Percentiles rank a stretch among this genome's conserved stretches.
phyloP scores from a whole-genome alignment of 2,113 vertebrate species.

The Pholis gunnellus region DNA sequence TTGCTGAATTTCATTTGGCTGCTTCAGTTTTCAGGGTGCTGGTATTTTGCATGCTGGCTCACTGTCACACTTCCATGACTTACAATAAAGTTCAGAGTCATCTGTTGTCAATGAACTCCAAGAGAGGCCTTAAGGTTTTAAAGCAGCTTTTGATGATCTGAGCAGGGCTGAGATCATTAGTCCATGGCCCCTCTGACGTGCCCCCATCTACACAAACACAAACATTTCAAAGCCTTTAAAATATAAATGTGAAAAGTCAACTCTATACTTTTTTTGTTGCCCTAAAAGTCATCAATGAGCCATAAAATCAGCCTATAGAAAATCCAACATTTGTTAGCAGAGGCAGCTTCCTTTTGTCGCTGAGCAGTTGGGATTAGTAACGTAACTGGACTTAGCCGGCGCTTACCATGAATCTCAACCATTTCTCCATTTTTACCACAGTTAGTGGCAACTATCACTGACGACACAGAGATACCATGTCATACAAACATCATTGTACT shows the following conservation, averaged over 20 bases:
- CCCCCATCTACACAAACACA: too few relatives aligned
- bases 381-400: too few relatives aligned
- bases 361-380: too few relatives aligned
- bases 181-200: too few relatives aligned
- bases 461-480: background rate
- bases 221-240: background rate
- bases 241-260: too few relatives aligned
- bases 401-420: too few relatives aligned
- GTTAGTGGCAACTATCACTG: background rate
- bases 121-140: background rate
- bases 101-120: background rate
- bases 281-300: background rate
- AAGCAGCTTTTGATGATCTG: background rate
- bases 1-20: background rate
- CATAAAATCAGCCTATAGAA: background rate
- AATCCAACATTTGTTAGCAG: too few relatives aligned
- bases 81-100: background rate
- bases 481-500: background rate
- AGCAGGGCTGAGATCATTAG: background rate
- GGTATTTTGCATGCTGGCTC: background rate
- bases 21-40: slow-evolving; percentile 4
- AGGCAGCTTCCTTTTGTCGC: too few relatives aligned
- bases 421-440: background rate
- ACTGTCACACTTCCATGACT: background rate
- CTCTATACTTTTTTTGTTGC: background rate